Evolutionary conservation across 2,113 vertebrate species (phyloP), one percentile per base, ranked within the genome.

Genomic region (Odontophorus gujanensis): DNA sequence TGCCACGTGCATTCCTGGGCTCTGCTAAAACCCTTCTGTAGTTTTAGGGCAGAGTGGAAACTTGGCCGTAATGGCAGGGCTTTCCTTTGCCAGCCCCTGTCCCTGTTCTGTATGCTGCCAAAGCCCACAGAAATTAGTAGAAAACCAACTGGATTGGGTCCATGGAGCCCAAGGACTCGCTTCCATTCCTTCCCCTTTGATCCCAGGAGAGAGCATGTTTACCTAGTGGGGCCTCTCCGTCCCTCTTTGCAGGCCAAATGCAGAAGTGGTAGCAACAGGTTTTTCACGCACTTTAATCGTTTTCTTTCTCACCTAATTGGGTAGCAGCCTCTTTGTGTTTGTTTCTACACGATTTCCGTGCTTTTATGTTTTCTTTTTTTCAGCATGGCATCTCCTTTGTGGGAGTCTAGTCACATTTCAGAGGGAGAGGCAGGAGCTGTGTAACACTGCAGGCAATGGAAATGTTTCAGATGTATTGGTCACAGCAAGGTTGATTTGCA

Each of bases 91-190:
- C 87, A 92, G 87, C 79, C 76, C 63, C 3, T 6, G 47, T 93
- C n/a, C 79, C 81, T 28, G 89, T 78, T 93, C 61, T 45, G 95
- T 87, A 74, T 85, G 87, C 85, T 93, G n/a, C 85, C 94, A 95
- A 95, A 95, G 75, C 95, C 95, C 91, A 83, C 92, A 95, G 85
- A 95, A 96, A 96, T 97, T 93, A 97, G 95, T 36, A 93, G 85
- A 95, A 87, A 95, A 71, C 91, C 93, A 85, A 94, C 87, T 95
- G 93, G 96, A 91, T 91, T 85, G 65, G 90, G 75, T 95, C 93
- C 96, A 95, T 89, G 87, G 77, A 91, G 89, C 91, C 91, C 28
- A 81, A 95, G 91, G 96, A 93, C 68, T 95, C 0, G 2, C 87
- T 92, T 95, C 94, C 96, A 95, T 92, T 89, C 91, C 87, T 83